These are phyloP conservation scores for Caenorhabditis latens DNA, from an alignment of 1,140 invertebrate species.

Conservation along the genomic window DNA sequence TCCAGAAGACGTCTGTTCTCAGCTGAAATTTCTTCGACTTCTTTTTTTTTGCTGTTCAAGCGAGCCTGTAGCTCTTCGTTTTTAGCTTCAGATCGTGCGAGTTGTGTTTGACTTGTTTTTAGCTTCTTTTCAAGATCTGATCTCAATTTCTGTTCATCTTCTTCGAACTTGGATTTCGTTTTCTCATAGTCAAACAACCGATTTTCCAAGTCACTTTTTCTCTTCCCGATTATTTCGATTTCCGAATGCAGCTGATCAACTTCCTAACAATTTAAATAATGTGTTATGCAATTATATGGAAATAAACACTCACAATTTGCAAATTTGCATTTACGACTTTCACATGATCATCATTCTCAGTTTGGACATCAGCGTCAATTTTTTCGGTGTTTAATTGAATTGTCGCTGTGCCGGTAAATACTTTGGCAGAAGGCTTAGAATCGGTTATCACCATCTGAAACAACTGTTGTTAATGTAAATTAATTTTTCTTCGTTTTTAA, in stretches of 20 bases:
- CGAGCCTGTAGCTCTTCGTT: not conserved
- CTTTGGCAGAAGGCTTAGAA: not conserved
- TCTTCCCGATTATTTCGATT: slow-evolving; percentile 3
- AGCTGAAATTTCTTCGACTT: not conserved
- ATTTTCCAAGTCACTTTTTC: slow-evolving; percentile 11
- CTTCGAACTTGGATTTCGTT: not conserved
- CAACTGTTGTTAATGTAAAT: not conserved
- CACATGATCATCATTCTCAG: slow-evolving; percentile 13
- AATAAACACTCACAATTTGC: not conserved
- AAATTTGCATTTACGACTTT: slow-evolving; percentile 1
- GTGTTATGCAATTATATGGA: not conserved
- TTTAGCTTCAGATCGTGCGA: not conserved
- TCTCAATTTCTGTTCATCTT: slow-evolving; percentile 35
- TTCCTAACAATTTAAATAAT: not conserved
- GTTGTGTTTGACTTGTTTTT: not conserved
- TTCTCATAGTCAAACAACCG: slow-evolving; percentile 25
- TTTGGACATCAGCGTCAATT: slow-evolving; percentile 28
- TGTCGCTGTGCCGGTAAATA: slow-evolving; percentile 14
- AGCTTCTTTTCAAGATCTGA: slow-evolving; percentile 5
- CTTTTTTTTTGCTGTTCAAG: not conserved
- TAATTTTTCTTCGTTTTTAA: not conserved
- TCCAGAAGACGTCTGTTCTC: slow-evolving; percentile 1
- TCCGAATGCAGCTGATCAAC: not conserved
- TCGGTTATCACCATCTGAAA: slow-evolving; percentile 29
- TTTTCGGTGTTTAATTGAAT: slow-evolving; percentile 15